Percentiles rank a stretch among this genome's conserved stretches.
These are phyloP conservation scores for Phthorimaea operculella DNA, from an alignment of 1,140 invertebrate genomes.

Conservation along the genomic window DNA sequence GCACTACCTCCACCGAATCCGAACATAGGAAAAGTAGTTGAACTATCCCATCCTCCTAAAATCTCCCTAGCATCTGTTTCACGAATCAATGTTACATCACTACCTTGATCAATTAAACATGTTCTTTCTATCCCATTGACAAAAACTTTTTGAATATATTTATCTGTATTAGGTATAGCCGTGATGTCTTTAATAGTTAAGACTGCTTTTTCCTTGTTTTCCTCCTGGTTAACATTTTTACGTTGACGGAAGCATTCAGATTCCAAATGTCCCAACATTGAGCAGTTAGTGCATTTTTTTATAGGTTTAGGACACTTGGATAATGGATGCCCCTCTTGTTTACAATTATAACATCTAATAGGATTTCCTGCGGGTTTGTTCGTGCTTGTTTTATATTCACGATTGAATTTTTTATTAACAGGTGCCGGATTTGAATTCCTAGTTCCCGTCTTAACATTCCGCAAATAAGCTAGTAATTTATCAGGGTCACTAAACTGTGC, in stretches of 20 bases:
- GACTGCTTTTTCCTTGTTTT: constrained; percentile 6
- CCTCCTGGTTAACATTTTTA: not conserved
- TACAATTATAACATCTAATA: constrained; percentile 12
- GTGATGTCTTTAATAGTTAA: not conserved
- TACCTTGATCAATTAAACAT: constrained; percentile 8
- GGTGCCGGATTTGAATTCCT: not conserved
- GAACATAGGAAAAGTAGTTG: not conserved
- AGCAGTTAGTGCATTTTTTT: constrained; percentile 9
- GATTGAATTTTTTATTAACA: not conserved
- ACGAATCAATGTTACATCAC: constrained; percentile 9
- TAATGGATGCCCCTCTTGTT: constrained; percentile 8
- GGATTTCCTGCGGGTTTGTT: not conserved
- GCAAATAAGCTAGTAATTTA: constrained; percentile 1
- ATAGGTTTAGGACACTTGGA: constrained; percentile 10
- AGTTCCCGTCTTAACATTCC: not conserved
- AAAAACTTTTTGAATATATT: constrained; percentile 8
- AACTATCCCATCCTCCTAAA: constrained; percentile 1
- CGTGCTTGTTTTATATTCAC: not conserved
- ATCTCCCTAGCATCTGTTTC: constrained; percentile 2
- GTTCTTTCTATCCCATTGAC: constrained; percentile 3
- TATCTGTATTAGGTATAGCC: not conserved
- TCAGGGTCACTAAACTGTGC: constrained; percentile 4
- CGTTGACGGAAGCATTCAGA: constrained; percentile 7
- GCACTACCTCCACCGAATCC: constrained; percentile 8
- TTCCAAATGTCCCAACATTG: constrained; percentile 3